phyloP scores from a whole-genome alignment of 2,113 vertebrate species.

The Brachyistius frenatus region DNA sequence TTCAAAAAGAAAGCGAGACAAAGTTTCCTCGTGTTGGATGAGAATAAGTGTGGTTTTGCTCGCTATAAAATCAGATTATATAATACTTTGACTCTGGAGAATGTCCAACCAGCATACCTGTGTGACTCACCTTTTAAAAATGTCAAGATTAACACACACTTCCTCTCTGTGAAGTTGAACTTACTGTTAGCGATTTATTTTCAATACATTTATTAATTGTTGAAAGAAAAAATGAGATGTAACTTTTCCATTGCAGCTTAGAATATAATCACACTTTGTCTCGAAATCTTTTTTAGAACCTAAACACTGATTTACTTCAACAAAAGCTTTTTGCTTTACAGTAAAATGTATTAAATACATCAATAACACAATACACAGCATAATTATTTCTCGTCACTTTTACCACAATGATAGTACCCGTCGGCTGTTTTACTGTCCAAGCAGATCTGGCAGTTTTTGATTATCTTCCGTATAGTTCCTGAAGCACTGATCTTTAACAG shows the following conservation, averaged over 20 bases:
- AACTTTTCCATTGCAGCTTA: background rate
- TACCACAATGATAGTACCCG: background rate
- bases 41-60: background rate
- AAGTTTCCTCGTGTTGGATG: background rate
- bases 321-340: conserved; percentile 19
- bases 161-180: background rate
- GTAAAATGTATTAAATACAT: conserved; percentile 34
- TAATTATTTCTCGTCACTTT: conserved; percentile 16
- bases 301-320: conserved; percentile 1
- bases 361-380: conserved; percentile 10
- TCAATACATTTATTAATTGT: conserved; percentile 9
- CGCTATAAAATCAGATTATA: background rate
- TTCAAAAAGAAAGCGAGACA: background rate
- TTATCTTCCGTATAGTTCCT: background rate
- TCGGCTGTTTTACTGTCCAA: background rate
- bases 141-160: background rate
- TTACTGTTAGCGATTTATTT: conserved; percentile 5
- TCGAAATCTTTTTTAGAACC: background rate
- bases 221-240: conserved; percentile 6
- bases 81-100: background rate
- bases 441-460: background rate
- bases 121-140: conserved; percentile 5
- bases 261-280: background rate
- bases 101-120: background rate
- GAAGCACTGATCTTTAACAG: background rate